phyloP scores from a whole-genome alignment of 2,113 vertebrate species.

The Grammomys surdaster region DNA sequence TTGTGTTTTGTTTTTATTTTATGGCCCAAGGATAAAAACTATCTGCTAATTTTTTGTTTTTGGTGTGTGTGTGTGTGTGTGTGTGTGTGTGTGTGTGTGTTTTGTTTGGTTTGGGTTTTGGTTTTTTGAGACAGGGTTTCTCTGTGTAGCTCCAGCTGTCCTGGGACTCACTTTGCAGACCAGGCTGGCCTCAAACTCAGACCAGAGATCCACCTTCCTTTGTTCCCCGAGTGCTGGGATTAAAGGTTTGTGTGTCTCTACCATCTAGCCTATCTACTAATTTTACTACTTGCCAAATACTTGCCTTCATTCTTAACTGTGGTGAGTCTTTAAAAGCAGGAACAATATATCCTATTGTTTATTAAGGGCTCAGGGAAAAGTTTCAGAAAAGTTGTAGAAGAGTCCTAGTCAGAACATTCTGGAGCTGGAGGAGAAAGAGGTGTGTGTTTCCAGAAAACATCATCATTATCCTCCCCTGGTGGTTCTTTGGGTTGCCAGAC shows the following conservation, averaged over 20 bases:
- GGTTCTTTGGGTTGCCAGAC: background rate
- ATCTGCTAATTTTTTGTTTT: background rate
- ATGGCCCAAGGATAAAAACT: conserved; percentile 18
- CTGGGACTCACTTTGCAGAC: background rate
- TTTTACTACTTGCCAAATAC: background rate
- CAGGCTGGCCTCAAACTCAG: background rate
- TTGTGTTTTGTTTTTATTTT: background rate
- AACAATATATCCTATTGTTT: background rate
- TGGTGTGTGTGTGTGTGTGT: background rate
- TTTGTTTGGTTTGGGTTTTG: background rate
- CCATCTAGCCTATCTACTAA: background rate
- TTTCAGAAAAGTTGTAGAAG: background rate
- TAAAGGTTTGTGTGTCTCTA: background rate
- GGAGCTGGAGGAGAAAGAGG: background rate
- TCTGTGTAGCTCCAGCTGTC: background rate
- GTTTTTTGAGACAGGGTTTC: background rate
- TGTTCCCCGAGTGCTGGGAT: background rate
- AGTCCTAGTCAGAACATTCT: conserved; percentile 5
- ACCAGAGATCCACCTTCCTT: background rate
- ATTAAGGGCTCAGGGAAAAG: background rate
- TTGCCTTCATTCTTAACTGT: conserved; percentile 18
- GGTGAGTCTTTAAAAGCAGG: background rate
- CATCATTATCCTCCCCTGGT: background rate
- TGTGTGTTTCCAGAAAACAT: background rate
- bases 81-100: background rate